Base-by-base conservation (phyloP, 2,888 invertebrate species). In the Halocaridina rubra region DNA sequence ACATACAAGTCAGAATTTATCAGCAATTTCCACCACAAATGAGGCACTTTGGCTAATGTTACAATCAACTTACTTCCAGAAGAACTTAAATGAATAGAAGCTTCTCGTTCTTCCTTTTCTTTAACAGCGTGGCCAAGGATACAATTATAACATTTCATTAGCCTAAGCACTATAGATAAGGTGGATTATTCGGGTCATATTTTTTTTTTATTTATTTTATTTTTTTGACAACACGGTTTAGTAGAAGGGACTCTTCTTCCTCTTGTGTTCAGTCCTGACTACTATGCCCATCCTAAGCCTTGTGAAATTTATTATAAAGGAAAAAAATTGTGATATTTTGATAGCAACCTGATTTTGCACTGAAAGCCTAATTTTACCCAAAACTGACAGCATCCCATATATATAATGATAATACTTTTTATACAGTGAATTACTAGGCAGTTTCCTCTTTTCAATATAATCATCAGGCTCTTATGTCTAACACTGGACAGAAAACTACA, bases 351-450 rank as follows among this genome's bases (percentile, higher is more conserved):
- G 71, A 80, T 69, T 69, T 72, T 57, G 61, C 80, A 80, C 33
- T 71, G 71, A 71, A 72, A 80, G 69, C 80, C 13, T 29, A 72
- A 30, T 22, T 59, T 59, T 72, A 39, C 33, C 80, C 72, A 71
- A 80, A 71, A 59, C 67, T 72, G 72, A 80, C 80, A 71, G 57
- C 71, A 80, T 59, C 80, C 80, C 80, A 80, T 80, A 80, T 27
- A 80, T 32, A 80, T 72, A 32, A 59, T 80, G 24, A 71, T 71
- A 72, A 80, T 72, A 32, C 57, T 57, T 80, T n/a, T n/a, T 59
- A 72, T 80, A 72, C 80, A 80, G 24, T 72, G 30, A 57, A 80
- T 59, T 30, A 53, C 72, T 72, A 59, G 59, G 46, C 33, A 72
- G 27, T 80, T 57, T 59, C 64, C 29, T 64, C 29, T 69, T 69